These are phyloP conservation scores for Ochropacha duplaris DNA, from an alignment of 2,888 invertebrate species.

Conservation along the genomic window DNA sequence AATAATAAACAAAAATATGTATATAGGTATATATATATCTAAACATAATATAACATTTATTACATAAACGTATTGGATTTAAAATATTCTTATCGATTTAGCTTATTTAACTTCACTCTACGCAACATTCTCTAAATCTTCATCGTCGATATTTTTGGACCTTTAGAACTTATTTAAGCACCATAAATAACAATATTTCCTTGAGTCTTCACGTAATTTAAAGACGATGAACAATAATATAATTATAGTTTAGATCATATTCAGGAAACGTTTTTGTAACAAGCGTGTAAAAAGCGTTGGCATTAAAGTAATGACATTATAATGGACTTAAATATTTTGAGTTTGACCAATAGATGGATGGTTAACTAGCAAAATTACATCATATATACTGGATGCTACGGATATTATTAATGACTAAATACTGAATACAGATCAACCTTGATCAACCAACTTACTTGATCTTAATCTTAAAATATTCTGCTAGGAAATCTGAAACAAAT, in stretches of 20 bases:
- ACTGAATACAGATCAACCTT: background rate
- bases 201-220: slow-evolving; percentile 14
- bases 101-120: no score
- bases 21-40: no score
- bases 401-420: background rate
- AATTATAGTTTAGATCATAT: slow-evolving; percentile 38
- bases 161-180: background rate
- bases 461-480: no score
- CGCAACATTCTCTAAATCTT: no score
- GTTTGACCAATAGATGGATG: slow-evolving; percentile 37
- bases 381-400: slow-evolving; percentile 6
- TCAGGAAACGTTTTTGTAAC: slow-evolving; percentile 41
- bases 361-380: slow-evolving; percentile 32
- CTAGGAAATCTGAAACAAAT: background rate
- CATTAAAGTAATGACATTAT: slow-evolving; percentile 55
- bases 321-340: slow-evolving; percentile 44
- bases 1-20: no score
- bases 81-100: no score
- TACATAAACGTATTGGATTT: no score
- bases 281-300: slow-evolving; percentile 40
- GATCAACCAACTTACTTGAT: background rate
- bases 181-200: background rate
- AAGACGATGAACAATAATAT: slow-evolving; percentile 24
- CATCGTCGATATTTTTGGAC: background rate
- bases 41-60: no score